These are phyloP conservation scores for Eumaeus atala DNA, from an alignment of 1,140 invertebrate species.

Conservation along the genomic window DNA sequence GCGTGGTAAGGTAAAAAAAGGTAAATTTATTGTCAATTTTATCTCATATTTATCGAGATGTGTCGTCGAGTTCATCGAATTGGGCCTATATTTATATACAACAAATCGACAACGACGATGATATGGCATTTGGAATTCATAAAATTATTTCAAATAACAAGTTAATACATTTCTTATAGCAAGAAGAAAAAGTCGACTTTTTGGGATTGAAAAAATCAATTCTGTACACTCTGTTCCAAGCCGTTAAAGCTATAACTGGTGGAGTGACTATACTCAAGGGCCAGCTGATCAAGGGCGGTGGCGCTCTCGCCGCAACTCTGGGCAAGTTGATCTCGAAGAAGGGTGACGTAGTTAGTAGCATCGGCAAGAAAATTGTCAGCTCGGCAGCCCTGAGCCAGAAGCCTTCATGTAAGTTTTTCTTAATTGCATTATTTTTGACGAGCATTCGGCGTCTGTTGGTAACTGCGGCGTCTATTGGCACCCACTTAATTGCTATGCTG, in stretches of 20 bases:
- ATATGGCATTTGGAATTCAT: not conserved
- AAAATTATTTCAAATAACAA: not conserved
- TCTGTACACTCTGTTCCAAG: slow-evolving; percentile 85
- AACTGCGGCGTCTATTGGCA: too few species aligned
- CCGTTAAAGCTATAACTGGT: slow-evolving; percentile 88
- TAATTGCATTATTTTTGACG: too few species aligned
- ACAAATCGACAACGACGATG: not conserved
- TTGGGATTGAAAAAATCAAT: slow-evolving; percentile 88
- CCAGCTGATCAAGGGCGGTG: slow-evolving; percentile 87
- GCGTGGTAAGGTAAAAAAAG: too few species aligned
- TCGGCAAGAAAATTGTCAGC: slow-evolving; percentile 84
- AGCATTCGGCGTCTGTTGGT: too few species aligned
- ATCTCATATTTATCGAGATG: too few species aligned
- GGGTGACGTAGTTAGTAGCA: slow-evolving; percentile 83
- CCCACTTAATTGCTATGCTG: too few species aligned
- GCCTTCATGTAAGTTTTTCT: slow-evolving; percentile 51
- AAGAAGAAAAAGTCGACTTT: slow-evolving; percentile 78
- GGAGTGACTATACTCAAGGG: slow-evolving; percentile 88
- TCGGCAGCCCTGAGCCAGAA: slow-evolving; percentile 79
- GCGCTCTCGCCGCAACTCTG: slow-evolving; percentile 82
- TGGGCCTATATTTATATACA: too few species aligned
- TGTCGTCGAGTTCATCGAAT: too few species aligned
- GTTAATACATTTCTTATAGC: slow-evolving; percentile 23
- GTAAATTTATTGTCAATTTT: too few species aligned
- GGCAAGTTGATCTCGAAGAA: slow-evolving; percentile 82